These are phyloP conservation scores for Stichopus horrens DNA, from an alignment of 53 echinoderm and acorn worm genomes.

Conservation along the genomic window DNA sequence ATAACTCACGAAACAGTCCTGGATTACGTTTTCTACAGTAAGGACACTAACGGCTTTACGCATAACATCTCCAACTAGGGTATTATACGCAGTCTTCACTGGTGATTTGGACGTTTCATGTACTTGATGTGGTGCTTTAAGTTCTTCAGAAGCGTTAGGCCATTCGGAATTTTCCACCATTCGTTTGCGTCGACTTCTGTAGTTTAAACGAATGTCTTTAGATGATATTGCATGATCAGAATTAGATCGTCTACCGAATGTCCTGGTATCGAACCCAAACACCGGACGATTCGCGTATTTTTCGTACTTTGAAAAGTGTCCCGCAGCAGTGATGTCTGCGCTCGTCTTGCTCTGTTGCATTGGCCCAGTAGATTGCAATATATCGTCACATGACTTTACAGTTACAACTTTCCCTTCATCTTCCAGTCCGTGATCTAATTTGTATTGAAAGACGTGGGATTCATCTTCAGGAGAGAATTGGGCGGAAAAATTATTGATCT, in stretches of 20 bases:
- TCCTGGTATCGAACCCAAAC: slow-evolving; percentile 13
- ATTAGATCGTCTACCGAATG: slow-evolving; percentile 1
- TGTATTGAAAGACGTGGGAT: too few species aligned
- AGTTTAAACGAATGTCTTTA: background rate
- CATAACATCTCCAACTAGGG: slow-evolving; percentile 21
- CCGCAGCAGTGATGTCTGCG: background rate
- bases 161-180: background rate
- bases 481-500: background rate
- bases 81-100: background rate
- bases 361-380: background rate
- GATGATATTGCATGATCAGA: slow-evolving; percentile 8
- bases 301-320: slow-evolving; percentile 12
- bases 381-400: background rate
- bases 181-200: slow-evolving; percentile 11
- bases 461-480: background rate
- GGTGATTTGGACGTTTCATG: background rate
- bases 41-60: slow-evolving; percentile 41
- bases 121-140: background rate
- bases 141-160: background rate
- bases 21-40: slow-evolving; percentile 25
- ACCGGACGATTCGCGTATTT: slow-evolving; percentile 12
- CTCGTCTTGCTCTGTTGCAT: background rate
- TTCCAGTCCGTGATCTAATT: background rate
- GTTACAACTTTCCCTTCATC: background rate
- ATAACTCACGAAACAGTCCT: slow-evolving; percentile 2